Conservation (phyloP, 2,797 vertebrate species). For the Kryptopterus vitreolus region DNA sequence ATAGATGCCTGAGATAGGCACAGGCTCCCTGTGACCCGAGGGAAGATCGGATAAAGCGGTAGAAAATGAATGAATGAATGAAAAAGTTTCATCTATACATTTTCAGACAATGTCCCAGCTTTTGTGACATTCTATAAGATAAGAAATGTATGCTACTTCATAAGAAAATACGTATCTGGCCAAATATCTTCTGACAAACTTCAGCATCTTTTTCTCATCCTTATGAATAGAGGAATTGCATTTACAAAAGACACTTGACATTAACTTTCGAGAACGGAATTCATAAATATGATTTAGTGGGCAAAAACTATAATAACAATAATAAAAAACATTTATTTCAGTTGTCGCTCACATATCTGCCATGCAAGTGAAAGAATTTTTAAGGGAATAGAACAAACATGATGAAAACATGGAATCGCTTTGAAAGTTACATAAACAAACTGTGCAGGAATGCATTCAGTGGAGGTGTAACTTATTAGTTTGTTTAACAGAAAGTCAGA, state of each 20-base stretch:
- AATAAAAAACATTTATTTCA: slow-evolving; percentile 40
- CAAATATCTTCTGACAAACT: not conserved
- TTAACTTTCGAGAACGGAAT: slow-evolving; percentile 35
- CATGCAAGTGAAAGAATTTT: slow-evolving; percentile 29
- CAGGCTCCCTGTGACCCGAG: too few relatives aligned
- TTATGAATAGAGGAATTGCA: not conserved
- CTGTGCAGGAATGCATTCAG: slow-evolving; percentile 19
- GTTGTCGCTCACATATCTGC: slow-evolving; percentile 33
- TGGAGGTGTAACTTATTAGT: slow-evolving; percentile 38
- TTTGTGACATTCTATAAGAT: not conserved
- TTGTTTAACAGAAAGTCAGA: slow-evolving; percentile 31
- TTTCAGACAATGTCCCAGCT: too few relatives aligned
- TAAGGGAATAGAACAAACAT: slow-evolving; percentile 26
- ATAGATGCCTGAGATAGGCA: too few relatives aligned
- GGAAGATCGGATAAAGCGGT: too few relatives aligned
- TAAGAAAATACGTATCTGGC: not conserved
- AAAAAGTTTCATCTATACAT: too few relatives aligned
- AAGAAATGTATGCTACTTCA: slow-evolving; percentile 3
- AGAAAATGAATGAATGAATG: too few relatives aligned
- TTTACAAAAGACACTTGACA: slow-evolving; percentile 44
- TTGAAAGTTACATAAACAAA: slow-evolving; percentile 43
- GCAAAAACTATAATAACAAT: too few relatives aligned
- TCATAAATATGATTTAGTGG: slow-evolving; percentile 43
- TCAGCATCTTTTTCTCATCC: not conserved
- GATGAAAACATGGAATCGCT: slow-evolving; percentile 36